phyloP scores from a whole-genome alignment of 1,140 invertebrate genomes.

The Hormaphis cornu region DNA sequence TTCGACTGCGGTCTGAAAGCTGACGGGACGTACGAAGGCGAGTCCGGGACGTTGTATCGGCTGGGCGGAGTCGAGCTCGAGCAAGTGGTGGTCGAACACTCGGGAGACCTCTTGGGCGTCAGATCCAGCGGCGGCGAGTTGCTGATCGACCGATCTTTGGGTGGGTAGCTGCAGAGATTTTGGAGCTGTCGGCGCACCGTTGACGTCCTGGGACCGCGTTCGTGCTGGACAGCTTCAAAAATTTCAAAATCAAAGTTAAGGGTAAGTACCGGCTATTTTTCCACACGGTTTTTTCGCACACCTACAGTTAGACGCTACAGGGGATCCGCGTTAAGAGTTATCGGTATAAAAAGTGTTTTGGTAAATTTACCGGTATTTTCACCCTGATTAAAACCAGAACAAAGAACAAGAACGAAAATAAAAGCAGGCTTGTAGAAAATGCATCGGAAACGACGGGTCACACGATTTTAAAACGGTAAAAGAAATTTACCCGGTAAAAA shows the following conservation, averaged over 20 bases:
- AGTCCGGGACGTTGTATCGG: constrained; percentile 35
- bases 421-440: no score
- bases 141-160: constrained; percentile 36
- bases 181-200: constrained; percentile 68
- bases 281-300: no score
- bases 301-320: no score
- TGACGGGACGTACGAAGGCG: constrained; percentile 38
- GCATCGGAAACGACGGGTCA: no score
- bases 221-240: constrained; percentile 87
- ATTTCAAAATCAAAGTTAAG: constrained; percentile 4
- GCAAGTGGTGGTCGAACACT: constrained; percentile 34
- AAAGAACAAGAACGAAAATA: no score
- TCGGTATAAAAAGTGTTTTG: no score
- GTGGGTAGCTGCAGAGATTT: constrained; percentile 39
- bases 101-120: constrained; percentile 36
- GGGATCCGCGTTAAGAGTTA: no score
- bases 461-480: no score
- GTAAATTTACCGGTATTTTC: no score
- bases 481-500: no score
- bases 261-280: not conserved
- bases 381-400: no score
- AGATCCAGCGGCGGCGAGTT: constrained; percentile 40
- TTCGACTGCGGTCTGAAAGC: constrained; percentile 34
- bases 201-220: constrained; percentile 89
- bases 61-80: constrained; percentile 39